These are phyloP conservation scores for Piscicola geometra DNA, from an alignment of 2,888 invertebrate species.

Conservation along the genomic window DNA sequence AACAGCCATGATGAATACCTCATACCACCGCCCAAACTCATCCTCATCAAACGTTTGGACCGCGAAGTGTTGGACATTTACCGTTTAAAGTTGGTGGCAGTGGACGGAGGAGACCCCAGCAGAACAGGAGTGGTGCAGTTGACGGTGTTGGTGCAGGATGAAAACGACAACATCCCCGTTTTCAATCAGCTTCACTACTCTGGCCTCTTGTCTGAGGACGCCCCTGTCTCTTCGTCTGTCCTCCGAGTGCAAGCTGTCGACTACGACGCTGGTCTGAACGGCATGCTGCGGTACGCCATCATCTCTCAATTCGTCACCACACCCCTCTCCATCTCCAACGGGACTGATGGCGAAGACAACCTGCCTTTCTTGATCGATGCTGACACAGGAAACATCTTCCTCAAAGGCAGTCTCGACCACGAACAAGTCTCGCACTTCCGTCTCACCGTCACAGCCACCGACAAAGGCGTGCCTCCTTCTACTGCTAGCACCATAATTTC, in stretches of 20 bases:
- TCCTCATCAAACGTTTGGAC: constrained; percentile 42
- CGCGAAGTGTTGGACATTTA: constrained; percentile 41
- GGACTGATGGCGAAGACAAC: too few species aligned
- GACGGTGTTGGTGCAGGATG: constrained; percentile 36
- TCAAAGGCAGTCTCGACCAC: constrained; percentile 36
- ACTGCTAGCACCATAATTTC: constrained; percentile 30
- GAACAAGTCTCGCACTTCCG: constrained; percentile 29
- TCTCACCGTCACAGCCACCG: constrained; percentile 32
- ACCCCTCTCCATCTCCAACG: background rate
- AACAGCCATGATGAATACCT: background rate
- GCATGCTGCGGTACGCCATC: constrained; percentile 33
- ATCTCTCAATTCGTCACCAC: constrained; percentile 4
- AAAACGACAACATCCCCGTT: constrained; percentile 38
- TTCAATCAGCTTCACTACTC: constrained; percentile 31
- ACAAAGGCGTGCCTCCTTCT: constrained; percentile 26
- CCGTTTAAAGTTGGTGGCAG: constrained; percentile 40
- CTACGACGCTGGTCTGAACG: constrained; percentile 36
- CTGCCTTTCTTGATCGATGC: constrained; percentile 34
- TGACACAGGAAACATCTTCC: constrained; percentile 33
- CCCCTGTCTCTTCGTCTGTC: constrained; percentile 18
- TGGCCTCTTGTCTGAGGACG: constrained; percentile 33
- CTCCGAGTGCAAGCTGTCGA: constrained; percentile 35
- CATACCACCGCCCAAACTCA: constrained; percentile 33
- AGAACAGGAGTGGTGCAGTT: constrained; percentile 40
- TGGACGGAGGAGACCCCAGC: constrained; percentile 41